Evolutionary conservation across 2,888 invertebrate genomes (phyloP).

Genomic region (Apomyelois bistriatella): DNA sequence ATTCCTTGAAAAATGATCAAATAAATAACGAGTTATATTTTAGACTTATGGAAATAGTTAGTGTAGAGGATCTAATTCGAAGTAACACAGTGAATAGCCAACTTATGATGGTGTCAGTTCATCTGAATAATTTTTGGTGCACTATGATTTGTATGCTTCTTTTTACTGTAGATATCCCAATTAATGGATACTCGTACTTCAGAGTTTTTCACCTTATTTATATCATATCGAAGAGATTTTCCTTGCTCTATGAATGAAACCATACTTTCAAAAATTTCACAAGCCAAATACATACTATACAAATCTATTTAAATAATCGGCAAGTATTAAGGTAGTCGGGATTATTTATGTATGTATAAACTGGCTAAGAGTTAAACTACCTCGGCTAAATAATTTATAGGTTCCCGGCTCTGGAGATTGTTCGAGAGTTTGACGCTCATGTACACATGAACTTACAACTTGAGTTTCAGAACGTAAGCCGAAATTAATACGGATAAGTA

Average conservation of each 20-base stretch:
- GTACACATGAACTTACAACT: constrained; percentile 29
- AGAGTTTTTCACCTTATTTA: too few species aligned
- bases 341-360: constrained; percentile 47
- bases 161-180: background rate
- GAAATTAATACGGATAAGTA: constrained; percentile 28
- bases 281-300: background rate
- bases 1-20: too few species aligned
- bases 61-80: background rate
- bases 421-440: constrained; percentile 40
- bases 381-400: constrained; percentile 53
- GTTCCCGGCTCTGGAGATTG: constrained; percentile 46
- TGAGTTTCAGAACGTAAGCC: constrained; percentile 30
- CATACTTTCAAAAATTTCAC: too few species aligned
- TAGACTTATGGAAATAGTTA: too few species aligned
- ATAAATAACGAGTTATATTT: too few species aligned
- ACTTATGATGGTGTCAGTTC: constrained; percentile 20
- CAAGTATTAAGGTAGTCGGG: constrained; percentile 31
- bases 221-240: too few species aligned
- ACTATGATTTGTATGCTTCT: constrained; percentile 13
- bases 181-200: too few species aligned
- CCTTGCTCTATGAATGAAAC: too few species aligned
- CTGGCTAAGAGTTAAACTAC: constrained; percentile 48
- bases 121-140: constrained; percentile 23
- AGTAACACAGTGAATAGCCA: background rate
- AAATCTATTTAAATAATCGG: constrained; percentile 32